These are phyloP conservation scores for Marisa cornuarietis DNA, from an alignment of 1,140 invertebrate species.

Conservation along the genomic window DNA sequence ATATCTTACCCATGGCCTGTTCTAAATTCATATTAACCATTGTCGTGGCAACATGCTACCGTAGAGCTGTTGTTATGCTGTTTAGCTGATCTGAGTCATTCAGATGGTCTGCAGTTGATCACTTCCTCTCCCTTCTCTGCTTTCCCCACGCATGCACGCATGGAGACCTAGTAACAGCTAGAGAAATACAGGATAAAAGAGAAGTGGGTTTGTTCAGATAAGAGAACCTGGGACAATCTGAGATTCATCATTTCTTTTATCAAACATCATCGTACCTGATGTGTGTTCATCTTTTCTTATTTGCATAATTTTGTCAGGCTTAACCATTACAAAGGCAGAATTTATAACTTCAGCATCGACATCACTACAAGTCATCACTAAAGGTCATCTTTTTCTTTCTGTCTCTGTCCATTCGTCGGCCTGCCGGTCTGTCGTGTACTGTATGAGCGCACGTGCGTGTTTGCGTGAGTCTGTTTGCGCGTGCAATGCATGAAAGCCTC, in stretches of 20 bases:
- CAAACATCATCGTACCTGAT: background rate
- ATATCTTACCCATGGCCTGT: too few species aligned
- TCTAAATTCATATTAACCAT: too few species aligned
- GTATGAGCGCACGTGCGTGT: background rate
- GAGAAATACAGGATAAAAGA: background rate
- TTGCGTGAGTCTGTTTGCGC: background rate
- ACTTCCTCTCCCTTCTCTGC: background rate
- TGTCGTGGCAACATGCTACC: too few species aligned
- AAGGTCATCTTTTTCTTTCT: slow-evolving; percentile 17
- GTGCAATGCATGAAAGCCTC: too few species aligned
- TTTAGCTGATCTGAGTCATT: too few species aligned
- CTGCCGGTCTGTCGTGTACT: background rate
- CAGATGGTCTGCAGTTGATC: too few species aligned
- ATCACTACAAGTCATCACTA: background rate
- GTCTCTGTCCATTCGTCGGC: slow-evolving; percentile 17
- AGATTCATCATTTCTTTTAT: background rate
- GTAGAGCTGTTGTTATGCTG: too few species aligned
- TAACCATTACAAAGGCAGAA: too few species aligned
- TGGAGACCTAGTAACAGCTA: background rate
- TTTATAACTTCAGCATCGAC: too few species aligned
- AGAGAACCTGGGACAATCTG: background rate
- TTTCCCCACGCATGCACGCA: background rate
- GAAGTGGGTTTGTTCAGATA: background rate
- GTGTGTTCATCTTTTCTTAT: background rate
- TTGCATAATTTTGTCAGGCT: background rate